Conservation (phyloP, 2,888 invertebrate species). For the Dyspetes luteomarginatus region DNA sequence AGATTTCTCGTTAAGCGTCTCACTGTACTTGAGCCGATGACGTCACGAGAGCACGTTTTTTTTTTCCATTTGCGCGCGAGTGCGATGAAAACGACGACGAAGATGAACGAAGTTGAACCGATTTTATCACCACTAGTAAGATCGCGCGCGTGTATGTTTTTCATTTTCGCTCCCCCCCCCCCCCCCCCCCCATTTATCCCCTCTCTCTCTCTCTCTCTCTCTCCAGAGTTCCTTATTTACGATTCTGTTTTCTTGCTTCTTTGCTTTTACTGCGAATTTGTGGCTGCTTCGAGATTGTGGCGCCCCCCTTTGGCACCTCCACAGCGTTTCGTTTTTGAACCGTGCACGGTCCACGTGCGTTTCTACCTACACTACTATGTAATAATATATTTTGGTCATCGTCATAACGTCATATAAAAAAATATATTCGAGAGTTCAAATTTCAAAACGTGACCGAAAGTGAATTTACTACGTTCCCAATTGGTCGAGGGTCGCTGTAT, state of each 20-base stretch:
- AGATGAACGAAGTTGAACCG: conserved; percentile 49
- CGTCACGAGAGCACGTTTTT: conserved; percentile 49
- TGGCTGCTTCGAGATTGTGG: too few species aligned
- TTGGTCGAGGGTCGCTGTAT: neutral
- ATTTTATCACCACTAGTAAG: conserved; percentile 53
- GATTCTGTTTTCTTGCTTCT: too few species aligned
- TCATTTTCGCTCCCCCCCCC: neutral
- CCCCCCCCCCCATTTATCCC: neutral
- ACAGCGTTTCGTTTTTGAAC: neutral
- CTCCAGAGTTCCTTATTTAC: neutral
- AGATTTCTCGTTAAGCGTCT: conserved; percentile 47
- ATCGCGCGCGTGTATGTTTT: conserved; percentile 23
- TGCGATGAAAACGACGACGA: conserved; percentile 29
- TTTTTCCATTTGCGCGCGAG: conserved; percentile 33
- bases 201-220: conserved; percentile 1
- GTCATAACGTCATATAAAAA: conserved; percentile 23
- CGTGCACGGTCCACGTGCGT: conserved; percentile 46
- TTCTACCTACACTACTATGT: conserved; percentile 25
- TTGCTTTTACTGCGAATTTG: too few species aligned
- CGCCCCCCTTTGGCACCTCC: too few species aligned
- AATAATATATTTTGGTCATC: conserved; percentile 54
- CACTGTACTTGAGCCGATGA: conserved; percentile 35
- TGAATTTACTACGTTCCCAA: conserved; percentile 19
- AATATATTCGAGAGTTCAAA: conserved; percentile 42
- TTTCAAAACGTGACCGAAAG: conserved; percentile 60